phyloP scores from a whole-genome alignment of 2,888 invertebrate species.

The Lasioglossum villosulum region DNA sequence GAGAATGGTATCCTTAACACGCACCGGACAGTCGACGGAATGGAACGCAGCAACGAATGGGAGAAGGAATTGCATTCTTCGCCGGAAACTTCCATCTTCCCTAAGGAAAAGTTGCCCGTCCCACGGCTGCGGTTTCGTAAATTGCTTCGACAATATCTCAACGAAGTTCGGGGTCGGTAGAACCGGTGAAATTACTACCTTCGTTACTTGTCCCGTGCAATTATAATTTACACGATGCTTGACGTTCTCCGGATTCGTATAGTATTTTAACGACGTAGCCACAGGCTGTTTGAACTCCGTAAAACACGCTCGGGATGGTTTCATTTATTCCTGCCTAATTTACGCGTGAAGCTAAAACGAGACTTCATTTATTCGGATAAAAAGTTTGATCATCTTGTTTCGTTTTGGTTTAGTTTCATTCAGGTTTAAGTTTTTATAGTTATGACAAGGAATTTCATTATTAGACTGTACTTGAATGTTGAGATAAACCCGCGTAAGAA shows the following conservation, averaged over 20 bases:
- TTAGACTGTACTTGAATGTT: not conserved
- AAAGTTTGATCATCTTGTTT: not conserved
- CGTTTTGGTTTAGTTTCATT: too few relatives aligned
- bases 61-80: constrained; percentile 44
- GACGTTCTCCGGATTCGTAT: not conserved
- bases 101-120: constrained; percentile 16
- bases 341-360: not conserved
- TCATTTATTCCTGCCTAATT: constrained; percentile 1
- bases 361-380: not conserved
- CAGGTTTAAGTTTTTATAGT: not conserved
- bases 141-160: constrained; percentile 46
- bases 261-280: constrained; percentile 25
- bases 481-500: not conserved
- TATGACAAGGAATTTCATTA: not conserved
- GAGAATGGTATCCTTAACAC: constrained; percentile 5
- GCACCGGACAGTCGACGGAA: constrained; percentile 35
- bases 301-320: not conserved
- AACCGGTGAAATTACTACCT: constrained; percentile 5
- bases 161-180: not conserved
- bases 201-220: constrained; percentile 28
- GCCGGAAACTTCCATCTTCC: not conserved
- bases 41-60: constrained; percentile 19
- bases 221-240: constrained; percentile 29
- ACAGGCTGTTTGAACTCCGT: not conserved
- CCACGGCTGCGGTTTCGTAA: constrained; percentile 30